These are phyloP conservation scores for Lepetodrilus schrolli DNA, from an alignment of 2,888 invertebrate genomes.

Conservation along the genomic window DNA sequence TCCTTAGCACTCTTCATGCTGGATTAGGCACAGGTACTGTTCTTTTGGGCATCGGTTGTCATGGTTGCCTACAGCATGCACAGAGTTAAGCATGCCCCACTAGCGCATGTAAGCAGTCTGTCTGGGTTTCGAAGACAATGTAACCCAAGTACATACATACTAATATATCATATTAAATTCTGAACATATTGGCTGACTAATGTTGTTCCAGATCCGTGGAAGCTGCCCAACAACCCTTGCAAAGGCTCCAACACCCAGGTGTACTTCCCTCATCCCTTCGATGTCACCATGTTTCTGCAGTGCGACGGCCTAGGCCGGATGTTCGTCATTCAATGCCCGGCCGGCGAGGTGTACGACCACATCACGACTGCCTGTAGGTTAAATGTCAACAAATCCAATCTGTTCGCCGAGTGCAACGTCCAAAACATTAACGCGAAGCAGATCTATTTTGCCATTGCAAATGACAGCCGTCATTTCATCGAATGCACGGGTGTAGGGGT, in stretches of 20 bases:
- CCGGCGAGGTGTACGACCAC: conserved; percentile 45
- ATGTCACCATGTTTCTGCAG: conserved; percentile 55
- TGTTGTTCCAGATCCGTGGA: conserved; percentile 11
- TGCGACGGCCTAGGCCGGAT: conserved; percentile 53
- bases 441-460: conserved; percentile 54
- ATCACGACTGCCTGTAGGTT: conserved; percentile 45
- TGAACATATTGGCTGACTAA: too few relatives aligned
- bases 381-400: too few relatives aligned
- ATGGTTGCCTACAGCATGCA: too few relatives aligned
- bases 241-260: conserved; percentile 14
- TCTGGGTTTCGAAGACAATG: too few relatives aligned
- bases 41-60: too few relatives aligned
- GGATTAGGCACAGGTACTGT: too few relatives aligned
- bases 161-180: too few relatives aligned
- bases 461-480: conserved; percentile 52
- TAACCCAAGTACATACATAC: too few relatives aligned
- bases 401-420: conserved; percentile 61
- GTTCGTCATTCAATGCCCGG: conserved; percentile 59
- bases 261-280: conserved; percentile 52
- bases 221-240: neutral
- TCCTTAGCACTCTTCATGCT: too few relatives aligned
- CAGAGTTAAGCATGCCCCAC: too few relatives aligned
- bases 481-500: conserved; percentile 61
- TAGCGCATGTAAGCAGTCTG: too few relatives aligned
- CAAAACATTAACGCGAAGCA: conserved; percentile 50